Evolutionary conservation across 2,113 vertebrate genomes (phyloP), one percentile per base, ranked within the genome.

Genomic region (Solea senegalensis): DNA sequence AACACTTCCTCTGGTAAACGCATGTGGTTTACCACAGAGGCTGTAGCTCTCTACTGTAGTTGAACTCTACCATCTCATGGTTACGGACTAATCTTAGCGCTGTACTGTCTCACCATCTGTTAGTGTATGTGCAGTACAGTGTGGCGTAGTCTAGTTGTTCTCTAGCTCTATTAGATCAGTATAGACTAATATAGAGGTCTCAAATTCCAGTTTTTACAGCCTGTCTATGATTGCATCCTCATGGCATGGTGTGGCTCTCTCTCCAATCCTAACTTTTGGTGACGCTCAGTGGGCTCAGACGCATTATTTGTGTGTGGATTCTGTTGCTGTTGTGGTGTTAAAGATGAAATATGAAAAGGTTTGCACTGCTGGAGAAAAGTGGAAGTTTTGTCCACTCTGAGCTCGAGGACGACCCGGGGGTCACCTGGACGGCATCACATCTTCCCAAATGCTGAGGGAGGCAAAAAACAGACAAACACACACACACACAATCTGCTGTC

Each of bases 141-240:
- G 90, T 93, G 88, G 88, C 50, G 86, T 94, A 94, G 90, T 90
- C 74, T 94, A 94, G 94, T 70, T 66, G 85, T 92, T 92, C 74
- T 91, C 77, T 93, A 94, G 92, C 83, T 90, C 87, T 90, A 62
- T 83, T 92, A 94, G 93, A 92, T 70, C 78, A 82, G 90, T 58
- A 63, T 93, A 93, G 91, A 94, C 92, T 94, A 93, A 94, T 94
- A 92, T 93, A 93, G 90, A 85, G 77, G 81, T 92, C 75, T 91
- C 63, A 82, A 82, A 89, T 82, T 89, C 69, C 80, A 90, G 73
- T 86, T 85, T 21, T 79, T 88, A 69, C 83, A 87, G 88, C 62
- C 82, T 85, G 88, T 89, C 78, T 87, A 40, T 86, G 74, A 87
- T 77, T 84, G 89, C 81, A 88, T 88, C 79, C 76, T 86, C 65